These are phyloP conservation scores for Lophochroa leadbeateri DNA, from an alignment of 2,113 vertebrate species.

Conservation along the genomic window DNA sequence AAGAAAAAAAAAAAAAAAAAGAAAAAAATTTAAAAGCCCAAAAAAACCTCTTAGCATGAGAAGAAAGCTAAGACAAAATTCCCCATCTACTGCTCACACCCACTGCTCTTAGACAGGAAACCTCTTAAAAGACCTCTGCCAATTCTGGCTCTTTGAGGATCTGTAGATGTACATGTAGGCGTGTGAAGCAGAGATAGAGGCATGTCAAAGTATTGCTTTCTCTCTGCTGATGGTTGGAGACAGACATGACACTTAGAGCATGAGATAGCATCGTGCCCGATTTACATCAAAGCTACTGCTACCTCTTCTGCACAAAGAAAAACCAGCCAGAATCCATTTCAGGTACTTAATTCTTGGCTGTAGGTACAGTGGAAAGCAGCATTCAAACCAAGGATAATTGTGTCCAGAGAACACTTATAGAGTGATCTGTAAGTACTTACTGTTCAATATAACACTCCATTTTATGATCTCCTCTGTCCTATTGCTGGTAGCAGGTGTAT, in stretches of 20 bases:
- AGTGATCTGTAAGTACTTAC: neutral
- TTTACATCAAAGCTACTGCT: slow-evolving; percentile 34
- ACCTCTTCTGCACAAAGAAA: neutral
- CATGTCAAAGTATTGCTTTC: neutral
- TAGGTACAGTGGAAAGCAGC: neutral
- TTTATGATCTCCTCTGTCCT: slow-evolving; percentile 23
- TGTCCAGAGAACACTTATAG: neutral
- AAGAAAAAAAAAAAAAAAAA: neutral
- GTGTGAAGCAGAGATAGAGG: neutral
- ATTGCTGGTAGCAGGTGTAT: neutral
- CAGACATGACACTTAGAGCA: neutral
- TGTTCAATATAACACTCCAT: slow-evolving; percentile 41
- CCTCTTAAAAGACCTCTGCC: slow-evolving; percentile 33
- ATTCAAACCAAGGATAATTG: neutral
- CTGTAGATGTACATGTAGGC: neutral
- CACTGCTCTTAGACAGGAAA: slow-evolving; percentile 37
- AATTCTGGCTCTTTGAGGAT: neutral
- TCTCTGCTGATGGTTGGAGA: neutral
- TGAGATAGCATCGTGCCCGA: neutral
- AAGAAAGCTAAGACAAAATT: slow-evolving; percentile 48
- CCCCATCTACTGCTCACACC: slow-evolving; percentile 16
- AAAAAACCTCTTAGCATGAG: neutral
- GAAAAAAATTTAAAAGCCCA: neutral
- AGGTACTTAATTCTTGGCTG: neutral
- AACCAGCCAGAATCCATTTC: neutral